phyloP scores from a whole-genome alignment of 1,140 invertebrate species.

The Tribolium castaneum region DNA sequence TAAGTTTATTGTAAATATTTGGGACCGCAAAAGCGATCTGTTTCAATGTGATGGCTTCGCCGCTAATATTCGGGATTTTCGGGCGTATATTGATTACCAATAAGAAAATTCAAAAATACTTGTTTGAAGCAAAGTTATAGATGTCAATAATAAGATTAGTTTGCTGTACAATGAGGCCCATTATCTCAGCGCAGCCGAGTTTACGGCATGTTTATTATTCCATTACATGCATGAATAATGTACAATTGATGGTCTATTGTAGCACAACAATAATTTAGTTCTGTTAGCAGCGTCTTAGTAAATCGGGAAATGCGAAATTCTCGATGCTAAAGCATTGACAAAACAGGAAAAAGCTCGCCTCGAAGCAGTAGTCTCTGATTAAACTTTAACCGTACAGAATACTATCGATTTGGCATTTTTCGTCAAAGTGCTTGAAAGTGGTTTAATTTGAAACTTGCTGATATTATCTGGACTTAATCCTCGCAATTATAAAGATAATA shows the following conservation, averaged over 20 bases:
- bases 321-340: too few species aligned
- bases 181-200: neutral
- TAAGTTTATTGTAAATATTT: neutral
- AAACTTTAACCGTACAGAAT: neutral
- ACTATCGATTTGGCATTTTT: neutral
- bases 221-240: neutral
- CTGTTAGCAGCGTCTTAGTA: neutral
- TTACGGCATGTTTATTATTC: neutral
- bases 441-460: slow-evolving; percentile 2
- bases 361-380: slow-evolving; percentile 1
- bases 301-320: neutral
- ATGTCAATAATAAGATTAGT: neutral
- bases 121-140: neutral
- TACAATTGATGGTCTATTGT: neutral
- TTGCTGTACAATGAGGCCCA: neutral
- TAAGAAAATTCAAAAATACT: neutral
- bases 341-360: neutral
- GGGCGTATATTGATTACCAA: neutral
- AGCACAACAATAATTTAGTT: neutral
- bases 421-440: neutral
- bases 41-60: too few species aligned
- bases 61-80: too few species aligned
- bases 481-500: slow-evolving; percentile 36
- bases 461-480: slow-evolving; percentile 25
- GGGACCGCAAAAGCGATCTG: neutral